Percentiles rank a stretch among this genome's conserved stretches.
Evolutionary conservation across 2,797 vertebrate genomes (phyloP).

Genomic region (Pelochelys cantorii): DNA sequence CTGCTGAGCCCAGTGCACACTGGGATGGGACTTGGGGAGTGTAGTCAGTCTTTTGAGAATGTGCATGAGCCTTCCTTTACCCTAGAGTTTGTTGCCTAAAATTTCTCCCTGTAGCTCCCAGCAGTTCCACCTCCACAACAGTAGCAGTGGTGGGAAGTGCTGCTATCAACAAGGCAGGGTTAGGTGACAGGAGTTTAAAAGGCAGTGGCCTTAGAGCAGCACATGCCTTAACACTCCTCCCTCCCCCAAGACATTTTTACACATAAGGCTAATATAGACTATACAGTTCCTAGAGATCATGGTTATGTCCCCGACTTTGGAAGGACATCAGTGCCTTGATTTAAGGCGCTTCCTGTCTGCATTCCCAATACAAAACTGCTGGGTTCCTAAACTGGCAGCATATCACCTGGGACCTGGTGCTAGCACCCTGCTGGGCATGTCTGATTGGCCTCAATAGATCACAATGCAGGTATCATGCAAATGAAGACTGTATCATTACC

Average conservation of each 20-base stretch:
- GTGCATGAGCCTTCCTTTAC: background rate
- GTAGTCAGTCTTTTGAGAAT: background rate
- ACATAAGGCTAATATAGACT: background rate
- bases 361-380: slow-evolving; percentile 33
- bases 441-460: background rate
- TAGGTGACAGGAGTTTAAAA: background rate
- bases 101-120: background rate
- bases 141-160: background rate
- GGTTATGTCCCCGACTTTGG: background rate
- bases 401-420: background rate
- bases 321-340: background rate
- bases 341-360: background rate
- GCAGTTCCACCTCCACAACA: background rate
- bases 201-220: background rate
- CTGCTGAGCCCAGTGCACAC: fast-evolving
- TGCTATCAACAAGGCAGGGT: background rate
- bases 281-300: background rate
- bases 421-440: background rate
- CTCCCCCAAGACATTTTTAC: background rate
- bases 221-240: too few species aligned
- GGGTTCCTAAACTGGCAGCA: slow-evolving; percentile 38
- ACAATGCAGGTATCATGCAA: background rate
- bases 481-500: background rate
- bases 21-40: background rate
- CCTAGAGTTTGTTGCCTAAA: background rate